Evolutionary conservation across 30 jellyfish, hydroid and myxozoan species (phyloP).

Genomic region (Catostylus mosaicus): DNA sequence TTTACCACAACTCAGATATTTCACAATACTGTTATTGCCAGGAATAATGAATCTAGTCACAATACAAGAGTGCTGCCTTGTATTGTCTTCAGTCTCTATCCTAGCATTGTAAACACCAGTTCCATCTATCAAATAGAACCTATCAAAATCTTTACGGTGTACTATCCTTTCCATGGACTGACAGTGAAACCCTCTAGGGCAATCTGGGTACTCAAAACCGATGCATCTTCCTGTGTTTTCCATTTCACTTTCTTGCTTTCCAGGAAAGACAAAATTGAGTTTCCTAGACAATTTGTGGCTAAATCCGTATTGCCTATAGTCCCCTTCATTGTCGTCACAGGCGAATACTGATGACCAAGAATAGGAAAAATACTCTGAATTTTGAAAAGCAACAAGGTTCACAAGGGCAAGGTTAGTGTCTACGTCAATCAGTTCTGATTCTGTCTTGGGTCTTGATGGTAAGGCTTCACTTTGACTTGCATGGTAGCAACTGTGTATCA

Average conservation of each 20-base stretch:
- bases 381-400: not conserved
- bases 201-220: not conserved
- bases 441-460: not conserved
- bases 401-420: not conserved
- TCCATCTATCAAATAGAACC: not conserved
- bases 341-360: conserved; percentile 42
- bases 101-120: not conserved
- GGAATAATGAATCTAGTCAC: conserved; percentile 19
- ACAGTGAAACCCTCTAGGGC: conserved; percentile 6
- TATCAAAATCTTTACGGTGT: not conserved
- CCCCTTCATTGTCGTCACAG: not conserved
- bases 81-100: not conserved
- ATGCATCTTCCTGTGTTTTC: not conserved
- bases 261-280: not conserved
- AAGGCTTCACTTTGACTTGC: not conserved
- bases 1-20: conserved; percentile 80
- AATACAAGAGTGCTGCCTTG: not conserved
- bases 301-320: not conserved
- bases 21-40: conserved; percentile 6
- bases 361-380: not conserved
- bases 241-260: not conserved
- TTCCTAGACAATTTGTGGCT: not conserved
- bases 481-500: not conserved
- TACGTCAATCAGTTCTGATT: not conserved
- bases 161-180: not conserved